Base-by-base conservation (phyloP, 2,888 invertebrate species). In the Slavum lentiscoides region DNA sequence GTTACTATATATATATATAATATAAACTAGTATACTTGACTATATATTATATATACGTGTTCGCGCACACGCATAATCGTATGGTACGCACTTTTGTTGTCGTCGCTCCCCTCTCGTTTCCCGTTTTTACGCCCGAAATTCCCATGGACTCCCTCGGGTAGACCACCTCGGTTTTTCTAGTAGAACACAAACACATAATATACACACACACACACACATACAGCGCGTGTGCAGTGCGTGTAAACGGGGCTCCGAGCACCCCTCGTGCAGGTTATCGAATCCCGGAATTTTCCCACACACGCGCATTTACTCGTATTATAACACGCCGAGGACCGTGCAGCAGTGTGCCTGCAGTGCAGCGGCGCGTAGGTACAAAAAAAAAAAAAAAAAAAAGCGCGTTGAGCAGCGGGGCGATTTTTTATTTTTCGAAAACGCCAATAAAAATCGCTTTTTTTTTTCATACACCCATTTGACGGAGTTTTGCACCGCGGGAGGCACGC, bases 231-330 rank as follows among this genome's bases (percentile, higher is more conserved):
- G 49, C 49, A 9, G 17, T 30, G 49, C 53, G 53, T 64, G 49
- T 53, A 55, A 67, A 39, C 39, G 23, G 39, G 9, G 43, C 43
- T 4, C 30, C 2, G 30, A 55, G 68, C 76, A 69, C 76, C 76
- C 76, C 68, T 76, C 49, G 59, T 11, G 49, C 49, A 74, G 55
- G 74, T 74, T 66, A 66, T 67, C 74, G 37, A 39, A 58, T 23
- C 66, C 6, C 39, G 55, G 39, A 11, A 75, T 76, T 76, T 76
- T 76, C 76, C 76, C 76, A 76, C 76, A 76, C 76, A 49, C 30
- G 30, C 30, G 30, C 30, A n/a, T n/a, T n/a, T n/a, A n/a, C n/a
- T n/a, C n/a, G n/a, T n/a, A n/a, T n/a, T n/a, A n/a, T n/a, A n/a
- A n/a, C 30, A 4, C 30, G 30, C 1, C 30, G 30, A 30, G 30